phyloP scores from a whole-genome alignment of 2,888 invertebrate species.

The Agapostemon virescens region DNA sequence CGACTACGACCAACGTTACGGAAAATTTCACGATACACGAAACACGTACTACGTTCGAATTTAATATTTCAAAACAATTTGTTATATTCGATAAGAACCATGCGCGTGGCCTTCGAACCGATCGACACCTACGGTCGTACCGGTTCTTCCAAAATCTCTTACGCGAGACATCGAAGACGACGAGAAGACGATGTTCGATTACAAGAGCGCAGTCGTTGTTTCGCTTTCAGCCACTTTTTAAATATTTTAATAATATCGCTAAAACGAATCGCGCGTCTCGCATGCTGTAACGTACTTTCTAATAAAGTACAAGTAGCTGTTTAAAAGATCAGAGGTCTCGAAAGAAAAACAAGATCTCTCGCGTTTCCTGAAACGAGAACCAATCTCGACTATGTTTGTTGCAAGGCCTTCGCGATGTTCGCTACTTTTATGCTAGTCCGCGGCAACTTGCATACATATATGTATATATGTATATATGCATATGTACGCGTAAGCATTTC shows the following conservation, averaged over 20 bases:
- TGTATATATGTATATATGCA: slow-evolving; percentile 24
- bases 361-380: neutral
- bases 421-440: slow-evolving; percentile 25
- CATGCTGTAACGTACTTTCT: neutral
- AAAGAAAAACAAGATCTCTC: neutral
- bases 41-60: slow-evolving; percentile 41
- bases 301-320: neutral
- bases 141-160: neutral
- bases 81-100: neutral
- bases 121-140: neutral
- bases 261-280: neutral
- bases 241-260: neutral
- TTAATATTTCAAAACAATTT: slow-evolving; percentile 22
- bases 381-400: slow-evolving; percentile 14
- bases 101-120: slow-evolving; percentile 10
- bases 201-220: neutral
- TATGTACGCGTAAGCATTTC: slow-evolving; percentile 24
- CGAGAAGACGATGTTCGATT: neutral
- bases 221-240: neutral
- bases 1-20: slow-evolving; percentile 21
- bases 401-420: slow-evolving; percentile 23
- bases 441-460: slow-evolving; percentile 34
- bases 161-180: neutral
- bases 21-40: slow-evolving; percentile 39
- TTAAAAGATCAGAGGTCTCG: neutral